A percentile compares a stretch with the other conserved stretches of the same genome.
These are phyloP conservation scores for Pristionchus mayeri DNA, from an alignment of 2,888 invertebrate species.

Conservation along the genomic window DNA sequence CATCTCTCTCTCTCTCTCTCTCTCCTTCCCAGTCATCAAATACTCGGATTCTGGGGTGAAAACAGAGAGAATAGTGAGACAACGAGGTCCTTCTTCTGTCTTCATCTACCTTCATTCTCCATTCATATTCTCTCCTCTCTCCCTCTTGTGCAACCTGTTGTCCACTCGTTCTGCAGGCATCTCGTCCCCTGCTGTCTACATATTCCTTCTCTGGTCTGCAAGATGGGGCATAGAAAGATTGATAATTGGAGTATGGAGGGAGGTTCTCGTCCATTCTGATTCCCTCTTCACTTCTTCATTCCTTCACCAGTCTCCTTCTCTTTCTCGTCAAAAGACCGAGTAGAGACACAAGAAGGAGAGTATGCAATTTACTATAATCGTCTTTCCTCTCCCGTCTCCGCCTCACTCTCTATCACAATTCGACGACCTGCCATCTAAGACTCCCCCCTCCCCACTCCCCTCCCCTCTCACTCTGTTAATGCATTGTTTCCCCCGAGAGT, in stretches of 20 bases:
- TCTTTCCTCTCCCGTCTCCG: not conserved
- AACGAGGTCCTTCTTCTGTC: slow-evolving; percentile 1
- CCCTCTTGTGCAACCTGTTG: not conserved
- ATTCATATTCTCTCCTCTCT: not conserved
- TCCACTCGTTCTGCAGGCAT: not conserved
- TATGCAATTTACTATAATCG: slow-evolving; percentile 9
- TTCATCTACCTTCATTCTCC: not conserved
- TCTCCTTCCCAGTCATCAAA: too few species aligned
- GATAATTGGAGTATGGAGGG: not conserved
- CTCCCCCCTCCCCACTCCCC: not conserved
- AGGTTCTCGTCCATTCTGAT: not conserved
- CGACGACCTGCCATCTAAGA: slow-evolving; percentile 23
- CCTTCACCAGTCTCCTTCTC: not conserved
- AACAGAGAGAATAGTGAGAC: too few species aligned
- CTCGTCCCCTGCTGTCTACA: not conserved
- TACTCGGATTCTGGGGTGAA: too few species aligned
- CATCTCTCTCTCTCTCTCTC: too few species aligned
- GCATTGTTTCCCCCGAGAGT: not conserved
- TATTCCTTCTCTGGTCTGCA: not conserved
- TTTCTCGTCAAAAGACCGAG: slow-evolving; percentile 18
- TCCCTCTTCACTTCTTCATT: not conserved
- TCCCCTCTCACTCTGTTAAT: not conserved
- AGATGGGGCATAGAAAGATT: not conserved
- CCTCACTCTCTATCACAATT: slow-evolving; percentile 20
- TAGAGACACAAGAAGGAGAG: not conserved